Base-by-base conservation (phyloP, 2,797 vertebrate species). In the Myripristis murdjan region DNA sequence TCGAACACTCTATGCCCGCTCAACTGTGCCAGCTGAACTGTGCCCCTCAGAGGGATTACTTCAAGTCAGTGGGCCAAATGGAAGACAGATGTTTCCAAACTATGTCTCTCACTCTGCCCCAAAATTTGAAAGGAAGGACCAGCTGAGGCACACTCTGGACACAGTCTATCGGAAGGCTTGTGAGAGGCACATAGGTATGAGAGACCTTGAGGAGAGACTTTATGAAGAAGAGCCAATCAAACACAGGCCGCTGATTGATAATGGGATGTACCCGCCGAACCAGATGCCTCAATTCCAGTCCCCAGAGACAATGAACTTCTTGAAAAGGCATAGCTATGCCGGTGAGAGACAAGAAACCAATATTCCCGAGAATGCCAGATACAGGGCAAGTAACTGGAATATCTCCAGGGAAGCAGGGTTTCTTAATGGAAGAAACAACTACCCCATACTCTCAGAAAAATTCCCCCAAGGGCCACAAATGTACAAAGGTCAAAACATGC, bases 251-350 rank as follows among this genome's bases (percentile, higher is more conserved):
- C 81, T 87, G 12, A 91, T 94, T 55, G 81, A 92, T 28, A 93
- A 95, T 24, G 89, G 91, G 44, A 91, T 94, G 24, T 90, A 92
- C 53, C 79, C 89, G 72, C 94, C 93, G 37, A 93, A 88, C 62
- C 62, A 90, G 56, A 66, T 94, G 46, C 87, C 92, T 15, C 92
- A 93, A 4, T 83, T 91, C 68, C 95, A 95, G 44, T 87, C 93
- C 12, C 57, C 77, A 84, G 96, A 97, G 52, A 70, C 82, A 2
- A 92, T 88, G 22, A 94, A 95, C 64, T 96, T 93, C 72, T 93
- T 94, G 87, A 99, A 99, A 91, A 94, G 98, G 56, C 98, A 99
- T 64, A 99, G 98, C 79, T 99, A 99, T 18, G 98, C 98, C 4
- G 98, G 98, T 1, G 97, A 98, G 66, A 94, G 93, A 60, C 91